Evolutionary conservation across 2,113 vertebrate genomes (phyloP).

Genomic region (Dicaeum eximium): DNA sequence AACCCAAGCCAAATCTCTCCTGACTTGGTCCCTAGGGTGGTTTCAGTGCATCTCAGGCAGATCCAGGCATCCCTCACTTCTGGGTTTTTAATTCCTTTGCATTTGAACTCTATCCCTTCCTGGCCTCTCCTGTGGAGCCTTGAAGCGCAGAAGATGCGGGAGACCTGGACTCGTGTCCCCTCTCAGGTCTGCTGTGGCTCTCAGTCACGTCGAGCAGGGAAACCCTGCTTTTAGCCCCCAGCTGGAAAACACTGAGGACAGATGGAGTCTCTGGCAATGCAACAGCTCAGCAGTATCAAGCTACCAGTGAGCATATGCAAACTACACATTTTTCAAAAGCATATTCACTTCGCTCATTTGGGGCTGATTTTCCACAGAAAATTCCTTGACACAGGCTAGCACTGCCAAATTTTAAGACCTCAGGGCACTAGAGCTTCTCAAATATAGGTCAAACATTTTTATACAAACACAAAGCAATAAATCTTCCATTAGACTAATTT

Average conservation of each 20-base stretch:
- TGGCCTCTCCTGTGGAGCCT: not conserved
- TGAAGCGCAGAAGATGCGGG: rapidly evolving
- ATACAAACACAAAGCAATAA: not conserved
- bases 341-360: not conserved
- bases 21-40: not conserved
- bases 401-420: slow-evolving; percentile 13
- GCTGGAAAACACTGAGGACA: slow-evolving; percentile 24
- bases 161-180: rapidly evolving
- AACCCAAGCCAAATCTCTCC: not conserved
- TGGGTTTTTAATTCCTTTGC: not conserved
- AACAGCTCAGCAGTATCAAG: slow-evolving; percentile 21
- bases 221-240: not conserved
- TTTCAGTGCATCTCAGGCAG: not conserved
- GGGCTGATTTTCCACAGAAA: not conserved
- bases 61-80: not conserved
- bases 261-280: slow-evolving; percentile 30
- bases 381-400: not conserved
- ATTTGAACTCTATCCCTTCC: not conserved
- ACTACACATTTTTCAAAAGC: not conserved
- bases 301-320: slow-evolving; percentile 7
- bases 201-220: not conserved
- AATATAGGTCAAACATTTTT: slow-evolving; percentile 8
- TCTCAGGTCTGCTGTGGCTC: not conserved
- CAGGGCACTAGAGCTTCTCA: not conserved
- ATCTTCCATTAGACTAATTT: not conserved